Conservation (phyloP, 2,888 invertebrate species). For the Rhorus exstirpatorius region DNA sequence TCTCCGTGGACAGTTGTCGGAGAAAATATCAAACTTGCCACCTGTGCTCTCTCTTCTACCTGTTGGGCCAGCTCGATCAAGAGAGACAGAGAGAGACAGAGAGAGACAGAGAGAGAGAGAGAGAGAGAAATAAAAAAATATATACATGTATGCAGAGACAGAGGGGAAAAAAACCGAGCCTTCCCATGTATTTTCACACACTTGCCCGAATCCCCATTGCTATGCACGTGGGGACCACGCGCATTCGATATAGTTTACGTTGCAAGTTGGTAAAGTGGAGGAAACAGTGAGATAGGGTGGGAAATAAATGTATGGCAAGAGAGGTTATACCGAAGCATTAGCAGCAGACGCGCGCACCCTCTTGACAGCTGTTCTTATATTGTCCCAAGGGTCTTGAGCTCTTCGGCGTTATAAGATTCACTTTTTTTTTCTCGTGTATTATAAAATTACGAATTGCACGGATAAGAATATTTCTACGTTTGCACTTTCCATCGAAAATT, state of each 20-base stretch:
- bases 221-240: slow-evolving; percentile 66
- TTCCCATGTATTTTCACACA: slow-evolving; percentile 59
- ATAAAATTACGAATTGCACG: too few species aligned
- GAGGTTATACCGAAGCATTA: background rate
- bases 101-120: slow-evolving; percentile 52
- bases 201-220: slow-evolving; percentile 36
- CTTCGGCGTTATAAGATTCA: too few species aligned
- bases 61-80: slow-evolving; percentile 71
- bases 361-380: slow-evolving; percentile 29
- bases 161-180: slow-evolving; percentile 70
- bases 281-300: slow-evolving; percentile 28
- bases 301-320: slow-evolving; percentile 29
- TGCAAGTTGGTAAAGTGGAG: slow-evolving; percentile 44
- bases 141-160: slow-evolving; percentile 38
- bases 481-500: too few species aligned
- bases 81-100: slow-evolving; percentile 59
- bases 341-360: slow-evolving; percentile 16
- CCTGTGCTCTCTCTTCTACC: slow-evolving; percentile 80
- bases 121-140: slow-evolving; percentile 66
- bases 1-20: slow-evolving; percentile 58
- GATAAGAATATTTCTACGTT: too few species aligned
- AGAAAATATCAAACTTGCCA: slow-evolving; percentile 78
- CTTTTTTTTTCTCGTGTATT: too few species aligned
- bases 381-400: background rate
- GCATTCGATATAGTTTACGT: slow-evolving; percentile 51